phyloP scores from a whole-genome alignment of 2,888 invertebrate species.

The Steinernema hermaphroditum region DNA sequence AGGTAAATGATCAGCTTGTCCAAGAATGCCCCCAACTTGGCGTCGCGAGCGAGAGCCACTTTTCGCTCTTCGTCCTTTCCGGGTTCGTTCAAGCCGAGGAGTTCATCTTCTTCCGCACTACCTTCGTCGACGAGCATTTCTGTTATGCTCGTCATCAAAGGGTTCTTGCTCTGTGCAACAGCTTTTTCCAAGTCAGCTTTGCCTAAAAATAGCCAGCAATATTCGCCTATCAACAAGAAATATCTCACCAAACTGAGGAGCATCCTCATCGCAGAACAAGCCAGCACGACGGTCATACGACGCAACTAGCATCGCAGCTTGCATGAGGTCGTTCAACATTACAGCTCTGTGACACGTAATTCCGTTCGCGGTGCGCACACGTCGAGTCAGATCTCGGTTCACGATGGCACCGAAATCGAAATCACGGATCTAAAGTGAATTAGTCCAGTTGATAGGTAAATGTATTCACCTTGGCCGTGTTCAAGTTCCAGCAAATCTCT shows the following conservation, averaged over 20 bases:
- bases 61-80: slow-evolving; percentile 67
- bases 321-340: slow-evolving; percentile 68
- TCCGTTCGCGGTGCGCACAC: slow-evolving; percentile 89
- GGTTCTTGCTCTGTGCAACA: slow-evolving; percentile 73
- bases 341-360: slow-evolving; percentile 85
- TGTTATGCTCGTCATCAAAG: slow-evolving; percentile 91
- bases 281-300: slow-evolving; percentile 68
- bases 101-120: slow-evolving; percentile 93
- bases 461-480: slow-evolving; percentile 77
- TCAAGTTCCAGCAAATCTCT: slow-evolving; percentile 98
- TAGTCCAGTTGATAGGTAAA: not conserved
- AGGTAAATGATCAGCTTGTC: slow-evolving; percentile 86
- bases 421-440: not conserved
- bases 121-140: slow-evolving; percentile 91
- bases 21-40: slow-evolving; percentile 74
- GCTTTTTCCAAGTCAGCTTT: slow-evolving; percentile 55
- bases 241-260: slow-evolving; percentile 3
- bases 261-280: slow-evolving; percentile 66
- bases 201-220: slow-evolving; percentile 6
- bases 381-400: slow-evolving; percentile 89
- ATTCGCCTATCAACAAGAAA: too few species aligned
- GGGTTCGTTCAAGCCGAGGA: slow-evolving; percentile 64
- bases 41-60: slow-evolving; percentile 55
- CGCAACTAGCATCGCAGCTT: slow-evolving; percentile 69
- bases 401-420: slow-evolving; percentile 90